phyloP scores from a whole-genome alignment of 1,140 invertebrate species.

The Glossosoma conforme region DNA sequence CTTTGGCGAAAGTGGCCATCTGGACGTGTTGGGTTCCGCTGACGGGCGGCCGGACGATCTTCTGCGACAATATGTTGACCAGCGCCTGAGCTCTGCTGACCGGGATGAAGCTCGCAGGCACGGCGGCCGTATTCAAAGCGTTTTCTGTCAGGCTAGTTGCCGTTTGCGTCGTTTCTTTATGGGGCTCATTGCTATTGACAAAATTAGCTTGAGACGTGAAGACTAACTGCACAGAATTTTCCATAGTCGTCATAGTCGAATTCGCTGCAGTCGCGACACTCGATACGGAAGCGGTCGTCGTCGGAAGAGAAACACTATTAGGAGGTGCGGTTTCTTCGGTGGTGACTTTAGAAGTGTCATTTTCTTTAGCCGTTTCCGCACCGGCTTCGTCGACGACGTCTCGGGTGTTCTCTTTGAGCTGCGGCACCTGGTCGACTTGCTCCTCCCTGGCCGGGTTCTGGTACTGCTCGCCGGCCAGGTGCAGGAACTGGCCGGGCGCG shows the following conservation, averaged over 20 bases:
- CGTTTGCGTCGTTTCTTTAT: conserved; percentile 42
- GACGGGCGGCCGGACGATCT: conserved; percentile 34
- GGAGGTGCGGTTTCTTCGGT: too few relatives aligned
- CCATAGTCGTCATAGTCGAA: conserved; percentile 13
- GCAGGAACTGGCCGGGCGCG: too few relatives aligned
- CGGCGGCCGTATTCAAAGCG: too few relatives aligned
- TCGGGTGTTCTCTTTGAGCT: conserved; percentile 35
- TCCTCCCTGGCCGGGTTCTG: conserved; percentile 36
- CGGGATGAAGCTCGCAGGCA: conserved; percentile 31
- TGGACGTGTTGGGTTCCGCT: conserved; percentile 30
- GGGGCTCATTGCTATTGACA: conserved; percentile 7
- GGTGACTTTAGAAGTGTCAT: too few relatives aligned
- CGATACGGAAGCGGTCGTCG: neutral
- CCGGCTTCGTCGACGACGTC: too few relatives aligned
- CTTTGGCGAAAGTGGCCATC: conserved; percentile 39
- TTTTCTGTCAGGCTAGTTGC: conserved; percentile 41
- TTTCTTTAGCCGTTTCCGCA: neutral
- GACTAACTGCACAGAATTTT: conserved; percentile 15
- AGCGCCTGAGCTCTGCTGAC: conserved; percentile 34
- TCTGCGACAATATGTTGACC: conserved; percentile 40
- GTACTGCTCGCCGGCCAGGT: conserved; percentile 28
- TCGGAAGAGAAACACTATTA: too few relatives aligned
- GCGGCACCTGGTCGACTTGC: conserved; percentile 30
- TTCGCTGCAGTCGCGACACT: conserved; percentile 5
- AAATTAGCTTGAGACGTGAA: conserved; percentile 22